Base-by-base conservation (phyloP, 1,140 invertebrate species). In the Ceratina japonica region DNA sequence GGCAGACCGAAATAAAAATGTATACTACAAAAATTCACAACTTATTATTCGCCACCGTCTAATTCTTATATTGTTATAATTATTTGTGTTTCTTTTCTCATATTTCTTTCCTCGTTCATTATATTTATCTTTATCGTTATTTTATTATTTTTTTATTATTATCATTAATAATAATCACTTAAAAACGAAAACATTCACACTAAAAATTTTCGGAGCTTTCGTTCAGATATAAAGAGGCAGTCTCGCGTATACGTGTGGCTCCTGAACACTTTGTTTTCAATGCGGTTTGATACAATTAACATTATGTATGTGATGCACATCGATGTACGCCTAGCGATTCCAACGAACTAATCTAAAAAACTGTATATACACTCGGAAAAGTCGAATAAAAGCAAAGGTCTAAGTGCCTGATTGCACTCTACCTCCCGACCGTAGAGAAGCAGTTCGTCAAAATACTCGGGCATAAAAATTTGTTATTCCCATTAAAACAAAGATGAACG, bases 11-110 rank as follows among this genome's bases (percentile, higher is more conserved):
- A 89, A 86, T 88, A 82, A 89, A 88, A 88, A 87, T 82, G 81
- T 89, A 87, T 88, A 37, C 87, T 89, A 87, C 84, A 89, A 89
- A 89, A 89, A 86, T 87, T 89, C 87, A 87, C 84, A 89, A 89
- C 85, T 88, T 85, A 86, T 87, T 86, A 82, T 88, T 84, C 87
- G 80, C 82, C 86, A 79, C 87, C 70, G 70, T 87, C 80, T 87
- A 82, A 75, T 83, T 78, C 83, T 82, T 86, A 86, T 79, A 87
- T 80, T 64, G 77, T 87, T 87, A 86, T 79, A 88, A 86, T 88
- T 86, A 88, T 86, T 82, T 86, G 85, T 84, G 65, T 64, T 81
- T 70, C 62, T 83, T 44, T 44, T 44, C 37, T 68, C 80, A 61
- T 74, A 79, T 77, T 71, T 66, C 56, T 83, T 72, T 66, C 62